Evolutionary conservation across 2,797 vertebrate genomes (phyloP), one percentile per base, ranked within the genome.

Genomic region (Hippopotamyrus pictus): DNA sequence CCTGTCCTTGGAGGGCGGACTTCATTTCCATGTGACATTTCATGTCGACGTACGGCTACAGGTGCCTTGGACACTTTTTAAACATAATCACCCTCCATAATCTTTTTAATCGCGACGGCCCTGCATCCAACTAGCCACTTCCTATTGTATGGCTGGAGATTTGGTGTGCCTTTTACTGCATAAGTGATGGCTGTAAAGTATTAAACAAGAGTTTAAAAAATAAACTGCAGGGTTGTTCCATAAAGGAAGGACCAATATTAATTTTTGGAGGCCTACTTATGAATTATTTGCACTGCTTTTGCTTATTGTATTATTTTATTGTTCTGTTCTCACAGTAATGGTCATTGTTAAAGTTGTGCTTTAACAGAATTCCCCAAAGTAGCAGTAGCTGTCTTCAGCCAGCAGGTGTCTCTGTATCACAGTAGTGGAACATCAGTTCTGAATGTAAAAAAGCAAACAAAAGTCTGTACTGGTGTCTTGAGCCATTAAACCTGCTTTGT

Each of bases 331-430:
- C 65, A 9, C 73, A 79, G 33, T 79, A 79, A 79, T 79, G 73
- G 73, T 79, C 41, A 44, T 33, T 62, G 41, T 89, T 84, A 84
- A 89, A 83, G 50, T n/a, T 79, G 51, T 89, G 76, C 76, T 82
- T 82, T 82, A 44, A 44, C 37, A 51, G 22, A 85, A 25, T 85
- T 51, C 46, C 44, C n/a, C 48, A 51, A 85, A 41, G 48, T 48
- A 48, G 89, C 89, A 90, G 86, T 91, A 83, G 51, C 84, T 73
- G 25, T 85, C 53, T 86, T 90, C 65, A 12, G 89, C 89, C 89
- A 90, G 88, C 88, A 92, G 89, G 88, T 86, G 84, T 88, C 89
- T 87, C 86, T 51, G 84, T 86, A 89, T 89, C 88, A 86, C 46
- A 84, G 54, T 46, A 50, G 41, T 85, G 82, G 88, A 57, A 53